Evolutionary conservation across 2,888 invertebrate species (phyloP).

Genomic region (Eupithecia subumbrata): DNA sequence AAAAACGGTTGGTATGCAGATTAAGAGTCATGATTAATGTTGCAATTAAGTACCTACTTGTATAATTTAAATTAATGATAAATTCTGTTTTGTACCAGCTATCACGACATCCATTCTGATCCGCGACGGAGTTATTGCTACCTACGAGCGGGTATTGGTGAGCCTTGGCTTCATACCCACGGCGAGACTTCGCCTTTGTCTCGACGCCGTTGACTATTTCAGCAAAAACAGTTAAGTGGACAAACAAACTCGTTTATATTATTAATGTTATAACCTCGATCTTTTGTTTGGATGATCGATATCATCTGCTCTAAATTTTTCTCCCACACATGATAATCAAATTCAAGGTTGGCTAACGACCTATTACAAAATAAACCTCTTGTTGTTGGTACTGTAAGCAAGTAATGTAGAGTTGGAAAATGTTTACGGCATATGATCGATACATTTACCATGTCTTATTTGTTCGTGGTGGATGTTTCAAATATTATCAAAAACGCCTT

Average conservation of each 20-base stretch:
- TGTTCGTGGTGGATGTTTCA: constrained; percentile 9
- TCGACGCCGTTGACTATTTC: constrained; percentile 87
- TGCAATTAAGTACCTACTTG: constrained; percentile 12
- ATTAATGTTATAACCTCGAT: constrained; percentile 34
- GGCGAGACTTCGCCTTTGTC: constrained; percentile 85
- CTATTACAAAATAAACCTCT: constrained; percentile 30
- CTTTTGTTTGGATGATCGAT: constrained; percentile 38
- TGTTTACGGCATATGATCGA: constrained; percentile 12
- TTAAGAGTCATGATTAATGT: constrained; percentile 14
- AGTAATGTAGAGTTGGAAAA: constrained; percentile 11
- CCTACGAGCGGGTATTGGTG: constrained; percentile 85
- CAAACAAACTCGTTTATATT: constrained; percentile 32
- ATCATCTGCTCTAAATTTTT: constrained; percentile 37
- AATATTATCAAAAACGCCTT: not conserved
- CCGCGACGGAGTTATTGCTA: constrained; percentile 84
- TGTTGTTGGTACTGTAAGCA: constrained; percentile 17
- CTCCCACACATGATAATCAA: constrained; percentile 38
- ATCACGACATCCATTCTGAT: constrained; percentile 80
- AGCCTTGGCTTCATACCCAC: constrained; percentile 85
- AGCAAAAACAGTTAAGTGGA: constrained; percentile 86
- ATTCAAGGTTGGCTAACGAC: constrained; percentile 37
- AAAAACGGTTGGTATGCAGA: constrained; percentile 81
- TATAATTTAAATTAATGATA: constrained; percentile 31
- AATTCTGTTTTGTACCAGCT: constrained; percentile 57
- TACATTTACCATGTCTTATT: constrained; percentile 7